Evolutionary conservation across 1,140 invertebrate genomes (phyloP).

Genomic region (Halictus rubicundus): DNA sequence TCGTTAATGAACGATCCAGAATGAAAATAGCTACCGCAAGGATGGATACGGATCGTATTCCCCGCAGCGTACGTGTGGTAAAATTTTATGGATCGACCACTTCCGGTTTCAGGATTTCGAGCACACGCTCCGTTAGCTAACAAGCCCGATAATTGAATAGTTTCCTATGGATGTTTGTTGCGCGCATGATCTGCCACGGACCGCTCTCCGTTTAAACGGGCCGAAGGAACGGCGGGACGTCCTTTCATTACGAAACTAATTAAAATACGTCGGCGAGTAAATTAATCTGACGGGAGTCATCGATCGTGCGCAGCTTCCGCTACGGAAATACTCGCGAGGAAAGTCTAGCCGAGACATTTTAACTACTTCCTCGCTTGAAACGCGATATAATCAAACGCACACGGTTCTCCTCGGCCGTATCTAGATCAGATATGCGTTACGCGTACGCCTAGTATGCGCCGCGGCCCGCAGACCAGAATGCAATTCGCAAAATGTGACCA

Average conservation of each 20-base stretch:
- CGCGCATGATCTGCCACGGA: no score
- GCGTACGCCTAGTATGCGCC: background rate
- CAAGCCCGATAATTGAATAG: background rate
- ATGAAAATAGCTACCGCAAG: no score
- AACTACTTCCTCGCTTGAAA: slow-evolving; percentile 55
- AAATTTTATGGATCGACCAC: no score
- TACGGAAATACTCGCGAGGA: slow-evolving; percentile 51
- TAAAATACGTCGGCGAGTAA: slow-evolving; percentile 15
- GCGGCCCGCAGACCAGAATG: slow-evolving; percentile 3
- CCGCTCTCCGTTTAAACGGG: background rate
- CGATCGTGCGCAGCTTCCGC: slow-evolving; percentile 46
- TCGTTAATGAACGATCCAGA: no score
- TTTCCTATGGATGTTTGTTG: background rate
- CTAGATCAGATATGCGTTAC: slow-evolving; percentile 34
- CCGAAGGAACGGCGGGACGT: background rate
- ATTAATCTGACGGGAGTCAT: slow-evolving; percentile 42
- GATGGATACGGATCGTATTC: no score
- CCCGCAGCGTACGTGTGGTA: no score
- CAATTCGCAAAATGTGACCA: slow-evolving; percentile 35
- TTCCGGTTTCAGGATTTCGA: no score
- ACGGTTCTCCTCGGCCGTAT: slow-evolving; percentile 25
- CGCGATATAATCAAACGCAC: slow-evolving; percentile 18
- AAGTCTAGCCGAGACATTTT: slow-evolving; percentile 45
- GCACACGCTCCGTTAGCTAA: background rate
- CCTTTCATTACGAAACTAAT: slow-evolving; percentile 38